A percentile compares a stretch with the other conserved stretches of the same genome.
phyloP scores from a whole-genome alignment of 2,797 vertebrate species.

The Centropyge bicolor region DNA sequence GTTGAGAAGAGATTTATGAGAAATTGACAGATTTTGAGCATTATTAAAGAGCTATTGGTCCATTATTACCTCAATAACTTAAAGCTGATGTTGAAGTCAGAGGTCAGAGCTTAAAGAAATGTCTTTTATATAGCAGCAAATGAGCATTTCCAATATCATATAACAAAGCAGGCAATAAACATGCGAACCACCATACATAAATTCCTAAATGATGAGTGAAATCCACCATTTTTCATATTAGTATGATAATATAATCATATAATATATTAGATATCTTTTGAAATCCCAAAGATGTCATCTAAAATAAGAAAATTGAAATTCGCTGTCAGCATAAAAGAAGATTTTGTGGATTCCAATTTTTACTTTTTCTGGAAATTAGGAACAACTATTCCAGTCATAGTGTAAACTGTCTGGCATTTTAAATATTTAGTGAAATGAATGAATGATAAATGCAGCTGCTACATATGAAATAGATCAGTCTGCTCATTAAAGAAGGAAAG shows the following conservation, averaged over 20 bases:
- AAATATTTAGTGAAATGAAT: not conserved
- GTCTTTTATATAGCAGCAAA: not conserved
- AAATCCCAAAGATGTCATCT: not conserved
- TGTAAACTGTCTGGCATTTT: too few relatives aligned
- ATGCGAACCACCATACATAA: not conserved
- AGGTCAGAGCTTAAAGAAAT: not conserved
- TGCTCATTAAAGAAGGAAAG: not conserved
- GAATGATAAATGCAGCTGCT: not conserved
- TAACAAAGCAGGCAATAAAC: not conserved
- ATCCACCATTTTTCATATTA: not conserved
- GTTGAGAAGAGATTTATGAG: not conserved
- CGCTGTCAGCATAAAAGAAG: not conserved
- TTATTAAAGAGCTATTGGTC: slow-evolving; percentile 14
- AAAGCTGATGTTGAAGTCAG: slow-evolving; percentile 5
- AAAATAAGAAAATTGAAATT: not conserved
- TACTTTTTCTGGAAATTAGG: not conserved
- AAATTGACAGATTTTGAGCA: not conserved
- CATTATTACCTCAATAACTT: not conserved
- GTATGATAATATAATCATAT: not conserved
- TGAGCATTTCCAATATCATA: not conserved
- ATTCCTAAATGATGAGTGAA: not conserved
- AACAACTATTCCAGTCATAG: not conserved
- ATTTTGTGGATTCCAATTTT: not conserved
- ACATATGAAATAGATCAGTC: not conserved
- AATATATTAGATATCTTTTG: not conserved